Evolutionary conservation across 1,140 invertebrate genomes (phyloP), one percentile per base, ranked within the genome.

Genomic region (Luehdorfia chinensis): DNA sequence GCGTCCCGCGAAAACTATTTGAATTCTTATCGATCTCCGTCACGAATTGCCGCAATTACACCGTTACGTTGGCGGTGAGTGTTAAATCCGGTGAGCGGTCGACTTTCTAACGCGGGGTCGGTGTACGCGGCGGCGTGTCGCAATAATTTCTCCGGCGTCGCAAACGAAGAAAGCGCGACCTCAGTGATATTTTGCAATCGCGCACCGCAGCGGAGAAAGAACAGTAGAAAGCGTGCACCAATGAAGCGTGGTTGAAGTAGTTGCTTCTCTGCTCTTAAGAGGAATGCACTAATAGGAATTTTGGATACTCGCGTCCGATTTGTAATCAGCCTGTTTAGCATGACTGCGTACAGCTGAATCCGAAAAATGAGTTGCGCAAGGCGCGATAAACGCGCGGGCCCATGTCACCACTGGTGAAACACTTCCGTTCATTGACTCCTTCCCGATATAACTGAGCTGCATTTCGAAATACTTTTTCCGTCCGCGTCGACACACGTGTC

Each of bases 141-240:
- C 83, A 86, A 86, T 69, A 86, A 86, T 86, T 86, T 86, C 83
- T 86, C 83, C 74, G 62, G 68, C 71, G 63, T 78, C 65, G 83
- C 83, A 76, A 84, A 80, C 77, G 81, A 86, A 86, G 83, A 86
- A 86, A 86, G 79, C 79, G 83, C 83, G 76, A 83, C 78, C 78
- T 76, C 77, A 55, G 63, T 63, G 62, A 45, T 52, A 60, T 86
- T 86, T 86, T 84, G 83, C 79, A 86, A 86, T 79, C 79, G 68
- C 62, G 52, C 64, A 50, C 55, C 68, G 53, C 60, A 49, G 36
- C 46, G 50, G 61, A 62, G 75, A 67, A 76, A 76, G 71, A 73
- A 62, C 55, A 33, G 64, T 76, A 75, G 81, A 84, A 86, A 86
- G 78, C 70, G 72, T 60, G 41, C 58, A 27, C 56, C 60, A 57